Conservation (phyloP, 2,888 invertebrate genomes). For the Sabatieria punctata region DNA sequence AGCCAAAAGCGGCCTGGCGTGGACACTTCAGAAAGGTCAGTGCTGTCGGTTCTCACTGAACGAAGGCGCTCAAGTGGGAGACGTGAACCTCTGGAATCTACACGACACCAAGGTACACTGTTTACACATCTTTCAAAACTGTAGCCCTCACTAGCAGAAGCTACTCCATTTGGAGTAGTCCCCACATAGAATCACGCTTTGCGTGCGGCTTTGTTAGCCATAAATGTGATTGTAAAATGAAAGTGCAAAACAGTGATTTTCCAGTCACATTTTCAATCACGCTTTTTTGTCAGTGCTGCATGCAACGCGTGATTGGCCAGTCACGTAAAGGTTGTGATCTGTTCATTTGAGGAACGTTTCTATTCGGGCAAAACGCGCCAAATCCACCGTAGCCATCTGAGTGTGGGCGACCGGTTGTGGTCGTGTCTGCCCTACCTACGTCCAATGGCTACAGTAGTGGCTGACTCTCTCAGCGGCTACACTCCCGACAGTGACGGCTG, state of each 20-base stretch:
- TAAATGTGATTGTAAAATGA: too few relatives aligned
- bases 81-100: slow-evolving; percentile 4
- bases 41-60: not conserved
- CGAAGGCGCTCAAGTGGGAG: slow-evolving; percentile 1
- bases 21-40: not conserved
- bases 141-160: too few relatives aligned
- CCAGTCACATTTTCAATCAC: too few relatives aligned
- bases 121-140: too few relatives aligned
- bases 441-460: slow-evolving; percentile 1
- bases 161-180: too few relatives aligned
- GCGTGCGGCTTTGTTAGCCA: too few relatives aligned
- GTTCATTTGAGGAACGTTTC: not conserved
- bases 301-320: too few relatives aligned
- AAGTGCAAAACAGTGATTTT: too few relatives aligned
- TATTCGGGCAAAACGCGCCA: slow-evolving; percentile 3
- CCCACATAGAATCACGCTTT: too few relatives aligned
- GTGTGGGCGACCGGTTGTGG: slow-evolving; percentile 2
- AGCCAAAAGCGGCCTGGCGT: not conserved
- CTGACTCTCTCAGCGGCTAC: not conserved
- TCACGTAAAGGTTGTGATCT: too few relatives aligned
- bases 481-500: not conserved
- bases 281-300: too few relatives aligned
- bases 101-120: not conserved
- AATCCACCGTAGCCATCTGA: not conserved
- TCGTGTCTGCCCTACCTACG: not conserved